Base-by-base conservation (phyloP, 2,113 vertebrate species). In the Zeus faber region DNA sequence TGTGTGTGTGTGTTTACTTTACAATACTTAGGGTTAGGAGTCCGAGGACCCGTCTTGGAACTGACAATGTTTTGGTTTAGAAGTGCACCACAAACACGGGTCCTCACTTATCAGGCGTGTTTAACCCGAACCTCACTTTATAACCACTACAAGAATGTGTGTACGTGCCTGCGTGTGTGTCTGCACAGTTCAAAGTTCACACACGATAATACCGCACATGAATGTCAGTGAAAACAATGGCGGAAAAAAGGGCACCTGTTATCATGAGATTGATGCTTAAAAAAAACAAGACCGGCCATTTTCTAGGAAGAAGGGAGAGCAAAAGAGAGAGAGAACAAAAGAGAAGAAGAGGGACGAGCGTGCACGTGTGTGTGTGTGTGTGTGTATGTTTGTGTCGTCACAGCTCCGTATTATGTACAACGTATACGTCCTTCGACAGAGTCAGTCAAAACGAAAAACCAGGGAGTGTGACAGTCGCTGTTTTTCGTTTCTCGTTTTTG, bases 181-280 rank as follows among this genome's bases (percentile, higher is more conserved):
- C 31, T 33, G 9, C 31, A 33, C n/a, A n/a, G n/a, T 33, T 51
- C 43, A 39, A 14, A 70, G 21, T 62, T 67, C 60, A 64, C 3
- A 2, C 10, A 1, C 68, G 27, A 63, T 13, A 6, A n/a, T n/a
- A n/a, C n/a, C n/a, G 16, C 18, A 23, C 16, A 24, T 44, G 31
- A 72, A 52, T 53, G 26, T 58, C 52, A 29, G 10, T 61, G 55
- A 48, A 41, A 53, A 13, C 56, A 52, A 1, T 31, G 10, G 37
- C 44, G 41, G 45, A 20, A 65, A 43, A 16, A 65, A 37, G 3
- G 45, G 53, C 74, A 78, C 67, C 65, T 74, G 61, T 60, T 70
- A 23, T 53, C 23, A 59, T 48, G 46, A 4, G 25, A 20, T 21
- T 18, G 10, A 6, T 20, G 40, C n/a, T n/a, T n/a, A n/a, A n/a